Base-by-base conservation (phyloP, 1,140 invertebrate genomes). In the Conopomorpha cramerella region DNA sequence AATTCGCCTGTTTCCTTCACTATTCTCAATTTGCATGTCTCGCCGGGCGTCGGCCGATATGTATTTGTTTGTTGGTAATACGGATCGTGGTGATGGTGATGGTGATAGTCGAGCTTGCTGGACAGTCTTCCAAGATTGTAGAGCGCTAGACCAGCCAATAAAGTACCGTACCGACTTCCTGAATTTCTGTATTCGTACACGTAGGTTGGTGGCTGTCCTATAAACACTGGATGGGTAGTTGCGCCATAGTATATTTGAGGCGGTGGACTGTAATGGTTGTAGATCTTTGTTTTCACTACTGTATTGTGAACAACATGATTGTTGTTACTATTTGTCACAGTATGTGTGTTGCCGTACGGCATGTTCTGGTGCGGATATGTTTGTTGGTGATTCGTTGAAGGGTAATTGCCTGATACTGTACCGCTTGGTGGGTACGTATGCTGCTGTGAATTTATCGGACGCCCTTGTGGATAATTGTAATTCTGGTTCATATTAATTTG, bases 241-340 rank as follows among this genome's bases (percentile, higher is more conserved):
- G 28, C 12, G 7, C 7, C 12, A 12, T 30, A 30, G 13, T 13
- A 12, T 30, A 30, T 30, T 30, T 30, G 28, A 8, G 6, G 28
- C 6, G 28, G 28, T 12, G 28, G 28, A 30, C 4, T 30, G 12
- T 30, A 30, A 30, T 30, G 28, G 12, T 30, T 8, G 28, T 30
- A n/a, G n/a, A n/a, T n/a, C n/a, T n/a, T n/a, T n/a, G n/a, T n/a
- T n/a, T n/a, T n/a, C n/a, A n/a, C n/a, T n/a, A n/a, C n/a, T n/a
- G n/a, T n/a, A n/a, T n/a, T n/a, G n/a, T n/a, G n/a, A n/a, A n/a
- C n/a, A n/a, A n/a, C n/a, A n/a, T n/a, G n/a, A n/a, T n/a, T n/a
- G n/a, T n/a, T n/a, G n/a, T n/a, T n/a, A n/a, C n/a, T n/a, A n/a
- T n/a, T n/a, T n/a, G n/a, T n/a, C n/a, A n/a, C n/a, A n/a, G n/a